These are phyloP conservation scores for Salminus brasiliensis DNA, from an alignment of 2,113 vertebrate species.

Conservation along the genomic window DNA sequence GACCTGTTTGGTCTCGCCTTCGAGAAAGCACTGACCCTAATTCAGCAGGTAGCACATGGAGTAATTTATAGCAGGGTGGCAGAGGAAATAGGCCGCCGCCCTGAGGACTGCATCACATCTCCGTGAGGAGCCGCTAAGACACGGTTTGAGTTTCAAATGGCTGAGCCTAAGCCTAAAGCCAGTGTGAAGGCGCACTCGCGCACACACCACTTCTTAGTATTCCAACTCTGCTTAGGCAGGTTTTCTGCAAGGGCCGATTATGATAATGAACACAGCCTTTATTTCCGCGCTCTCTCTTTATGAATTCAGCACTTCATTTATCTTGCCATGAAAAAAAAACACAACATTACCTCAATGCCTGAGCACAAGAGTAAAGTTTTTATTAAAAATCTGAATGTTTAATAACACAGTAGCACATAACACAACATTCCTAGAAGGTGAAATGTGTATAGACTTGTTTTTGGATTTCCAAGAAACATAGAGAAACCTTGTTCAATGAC, in stretches of 20 bases:
- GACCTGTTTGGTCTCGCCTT: conserved; percentile 40
- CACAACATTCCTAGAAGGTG: neutral
- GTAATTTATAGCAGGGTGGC: conserved; percentile 53
- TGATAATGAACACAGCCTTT: neutral
- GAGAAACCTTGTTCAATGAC: neutral
- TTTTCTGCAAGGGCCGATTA: neutral
- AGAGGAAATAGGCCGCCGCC: conserved; percentile 59
- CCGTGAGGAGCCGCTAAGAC: neutral
- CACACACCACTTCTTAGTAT: neutral
- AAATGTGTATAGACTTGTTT: neutral
- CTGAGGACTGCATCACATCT: conserved; percentile 57
- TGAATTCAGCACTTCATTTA: conserved; percentile 7
- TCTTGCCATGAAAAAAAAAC: neutral
- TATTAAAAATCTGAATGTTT: neutral
- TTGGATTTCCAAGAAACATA: neutral
- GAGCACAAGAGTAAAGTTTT: neutral
- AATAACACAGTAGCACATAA: neutral
- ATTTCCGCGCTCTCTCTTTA: conserved; percentile 8
- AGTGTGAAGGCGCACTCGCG: neutral
- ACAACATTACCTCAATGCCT: neutral
- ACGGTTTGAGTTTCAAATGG: conserved; percentile 41
- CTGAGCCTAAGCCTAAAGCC: conserved; percentile 3
- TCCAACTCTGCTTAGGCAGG: neutral
- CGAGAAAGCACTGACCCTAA: conserved; percentile 59
- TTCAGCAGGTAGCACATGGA: conserved; percentile 53